Evolutionary conservation across 2,797 vertebrate species (phyloP).

Genomic region (Diceros bicornis): DNA sequence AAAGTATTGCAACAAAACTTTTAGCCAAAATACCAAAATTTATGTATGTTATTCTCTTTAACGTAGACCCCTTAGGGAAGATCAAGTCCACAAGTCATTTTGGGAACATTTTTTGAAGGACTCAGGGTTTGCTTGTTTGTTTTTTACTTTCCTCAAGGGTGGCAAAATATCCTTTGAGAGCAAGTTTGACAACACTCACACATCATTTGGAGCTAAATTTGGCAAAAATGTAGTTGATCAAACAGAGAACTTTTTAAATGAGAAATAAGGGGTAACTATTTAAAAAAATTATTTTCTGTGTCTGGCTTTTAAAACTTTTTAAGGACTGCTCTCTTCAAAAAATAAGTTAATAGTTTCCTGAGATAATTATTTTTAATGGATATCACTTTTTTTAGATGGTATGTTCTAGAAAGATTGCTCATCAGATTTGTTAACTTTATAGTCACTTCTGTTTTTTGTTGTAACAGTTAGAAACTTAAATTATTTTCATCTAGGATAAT

Average conservation of each 20-base stretch:
- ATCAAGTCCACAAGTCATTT: constrained; percentile 23
- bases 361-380: constrained; percentile 59
- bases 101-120: background rate
- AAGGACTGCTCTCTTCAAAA: constrained; percentile 34
- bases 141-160: background rate
- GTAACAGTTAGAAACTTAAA: constrained; percentile 39
- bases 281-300: constrained; percentile 34
- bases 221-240: constrained; percentile 35
- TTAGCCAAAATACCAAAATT: background rate
- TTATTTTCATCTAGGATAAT: constrained; percentile 51
- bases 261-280: constrained; percentile 12
- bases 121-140: background rate
- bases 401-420: constrained; percentile 54
- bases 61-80: background rate
- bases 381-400: constrained; percentile 36
- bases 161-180: constrained; percentile 20
- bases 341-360: constrained; percentile 1
- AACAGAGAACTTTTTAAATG: constrained; percentile 50
- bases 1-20: constrained; percentile 46
- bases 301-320: background rate
- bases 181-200: background rate
- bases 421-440: constrained; percentile 37
- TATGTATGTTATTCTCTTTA: constrained; percentile 22
- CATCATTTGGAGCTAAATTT: constrained; percentile 42
- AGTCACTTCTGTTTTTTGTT: constrained; percentile 28